Percentiles rank a stretch among this genome's conserved stretches.
Conservation (phyloP, 2,888 invertebrate genomes). For the Trachelus tabidus region DNA sequence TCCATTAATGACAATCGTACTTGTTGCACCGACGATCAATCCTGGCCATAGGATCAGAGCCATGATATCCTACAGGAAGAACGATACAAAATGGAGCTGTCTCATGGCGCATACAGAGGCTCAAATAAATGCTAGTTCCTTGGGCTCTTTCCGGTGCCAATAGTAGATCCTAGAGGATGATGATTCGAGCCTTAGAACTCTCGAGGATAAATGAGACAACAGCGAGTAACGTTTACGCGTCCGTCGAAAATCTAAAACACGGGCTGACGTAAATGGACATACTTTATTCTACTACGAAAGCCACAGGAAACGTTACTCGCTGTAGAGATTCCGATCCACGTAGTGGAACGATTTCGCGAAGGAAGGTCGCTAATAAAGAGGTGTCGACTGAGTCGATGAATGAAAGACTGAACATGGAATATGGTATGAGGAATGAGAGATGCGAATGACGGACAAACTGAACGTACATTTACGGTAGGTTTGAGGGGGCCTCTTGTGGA, state of each 20-base stretch:
- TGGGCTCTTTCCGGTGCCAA: neutral
- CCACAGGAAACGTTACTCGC: neutral
- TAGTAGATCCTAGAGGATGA: neutral
- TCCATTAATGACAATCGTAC: too few relatives aligned
- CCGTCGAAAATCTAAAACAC: too few relatives aligned
- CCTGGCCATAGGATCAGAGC: too few relatives aligned
- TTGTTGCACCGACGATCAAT: too few relatives aligned
- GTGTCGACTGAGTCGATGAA: neutral
- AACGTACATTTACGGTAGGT: conserved; percentile 59
- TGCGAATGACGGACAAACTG: conserved; percentile 29
- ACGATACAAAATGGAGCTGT: neutral
- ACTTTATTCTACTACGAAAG: neutral
- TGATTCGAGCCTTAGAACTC: neutral
- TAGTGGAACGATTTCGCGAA: neutral
- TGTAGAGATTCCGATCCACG: neutral
- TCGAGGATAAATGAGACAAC: neutral
- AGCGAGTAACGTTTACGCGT: neutral
- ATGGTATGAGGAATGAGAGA: neutral
- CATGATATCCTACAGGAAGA: too few relatives aligned
- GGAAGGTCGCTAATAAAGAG: neutral
- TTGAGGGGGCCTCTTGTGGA: conserved; percentile 57
- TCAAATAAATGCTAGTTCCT: neutral
- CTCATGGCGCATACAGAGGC: neutral
- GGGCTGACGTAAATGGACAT: neutral
- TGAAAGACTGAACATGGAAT: conserved; percentile 12